phyloP scores from a whole-genome alignment of 2,797 vertebrate species.

The Ciconia nigra region DNA sequence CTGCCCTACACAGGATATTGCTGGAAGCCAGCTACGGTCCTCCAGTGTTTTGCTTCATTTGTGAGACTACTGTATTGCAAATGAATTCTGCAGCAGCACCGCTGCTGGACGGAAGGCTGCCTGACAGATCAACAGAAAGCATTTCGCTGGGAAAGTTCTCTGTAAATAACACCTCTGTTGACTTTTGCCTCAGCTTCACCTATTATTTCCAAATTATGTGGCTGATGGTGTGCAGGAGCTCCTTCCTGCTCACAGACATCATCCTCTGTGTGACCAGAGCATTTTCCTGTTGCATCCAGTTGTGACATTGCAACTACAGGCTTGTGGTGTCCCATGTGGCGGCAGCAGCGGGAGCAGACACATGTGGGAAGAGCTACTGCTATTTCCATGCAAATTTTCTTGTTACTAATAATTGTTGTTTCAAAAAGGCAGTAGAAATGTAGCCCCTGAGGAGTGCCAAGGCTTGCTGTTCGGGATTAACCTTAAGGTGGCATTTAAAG shows the following conservation, averaged over 20 bases:
- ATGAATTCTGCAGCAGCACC: neutral
- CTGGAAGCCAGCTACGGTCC: neutral
- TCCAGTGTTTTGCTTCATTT: neutral
- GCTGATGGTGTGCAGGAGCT: neutral
- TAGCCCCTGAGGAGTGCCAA: neutral
- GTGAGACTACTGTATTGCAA: fast-evolving
- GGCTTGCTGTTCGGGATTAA: neutral
- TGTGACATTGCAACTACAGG: neutral
- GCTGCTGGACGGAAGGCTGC: neutral
- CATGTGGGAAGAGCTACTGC: neutral
- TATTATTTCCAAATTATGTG: neutral
- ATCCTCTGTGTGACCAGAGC: neutral
- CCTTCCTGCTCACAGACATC: neutral
- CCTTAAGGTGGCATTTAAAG: neutral
- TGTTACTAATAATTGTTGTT: fast-evolving
- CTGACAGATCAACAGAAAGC: neutral
- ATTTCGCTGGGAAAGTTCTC: neutral
- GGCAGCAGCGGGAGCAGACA: neutral
- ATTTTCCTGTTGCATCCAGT: neutral
- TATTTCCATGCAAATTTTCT: neutral
- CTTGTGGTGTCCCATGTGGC: neutral
- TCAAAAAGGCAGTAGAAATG: neutral
- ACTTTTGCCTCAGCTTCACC: neutral
- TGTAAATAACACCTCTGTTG: neutral
- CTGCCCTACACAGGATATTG: neutral